These are phyloP conservation scores for Pyrocephalus nanus DNA, from an alignment of 2,797 vertebrate species.

Conservation along the genomic window DNA sequence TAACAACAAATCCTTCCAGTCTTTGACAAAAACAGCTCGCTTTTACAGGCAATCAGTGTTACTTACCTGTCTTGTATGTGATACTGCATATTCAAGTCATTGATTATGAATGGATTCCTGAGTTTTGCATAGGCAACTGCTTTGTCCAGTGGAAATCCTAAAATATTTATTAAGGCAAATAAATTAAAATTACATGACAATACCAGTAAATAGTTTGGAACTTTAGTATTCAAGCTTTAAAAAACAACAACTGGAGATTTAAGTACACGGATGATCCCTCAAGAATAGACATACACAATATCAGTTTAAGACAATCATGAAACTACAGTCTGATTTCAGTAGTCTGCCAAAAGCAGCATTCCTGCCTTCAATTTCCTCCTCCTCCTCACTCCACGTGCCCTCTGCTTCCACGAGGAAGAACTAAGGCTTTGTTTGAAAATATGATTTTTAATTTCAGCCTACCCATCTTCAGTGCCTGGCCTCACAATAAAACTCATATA, in stretches of 20 bases:
- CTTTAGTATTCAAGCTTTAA: neutral
- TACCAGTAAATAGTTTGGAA: neutral
- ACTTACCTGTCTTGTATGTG: slow-evolving; percentile 89
- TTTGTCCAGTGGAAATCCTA: slow-evolving; percentile 92
- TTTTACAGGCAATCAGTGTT: neutral
- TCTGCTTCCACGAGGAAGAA: neutral
- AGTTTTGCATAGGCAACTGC: slow-evolving; percentile 90
- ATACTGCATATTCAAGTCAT: slow-evolving; percentile 91
- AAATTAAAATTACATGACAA: neutral
- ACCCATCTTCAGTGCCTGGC: neutral
- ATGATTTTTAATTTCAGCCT: neutral
- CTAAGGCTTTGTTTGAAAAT: neutral
- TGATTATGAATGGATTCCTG: slow-evolving; percentile 90
- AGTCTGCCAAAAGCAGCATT: neutral
- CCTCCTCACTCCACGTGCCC: neutral
- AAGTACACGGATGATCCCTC: neutral
- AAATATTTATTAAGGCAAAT: slow-evolving; percentile 10
- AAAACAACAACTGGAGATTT: neutral
- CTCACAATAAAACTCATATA: neutral
- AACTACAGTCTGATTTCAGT: neutral
- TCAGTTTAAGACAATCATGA: neutral
- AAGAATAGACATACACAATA: neutral
- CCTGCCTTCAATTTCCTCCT: neutral
- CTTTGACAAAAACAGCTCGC: neutral
- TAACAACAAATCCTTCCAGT: neutral